These are phyloP conservation scores for Thomomys bottae DNA, from an alignment of 2,113 vertebrate species.

Conservation along the genomic window DNA sequence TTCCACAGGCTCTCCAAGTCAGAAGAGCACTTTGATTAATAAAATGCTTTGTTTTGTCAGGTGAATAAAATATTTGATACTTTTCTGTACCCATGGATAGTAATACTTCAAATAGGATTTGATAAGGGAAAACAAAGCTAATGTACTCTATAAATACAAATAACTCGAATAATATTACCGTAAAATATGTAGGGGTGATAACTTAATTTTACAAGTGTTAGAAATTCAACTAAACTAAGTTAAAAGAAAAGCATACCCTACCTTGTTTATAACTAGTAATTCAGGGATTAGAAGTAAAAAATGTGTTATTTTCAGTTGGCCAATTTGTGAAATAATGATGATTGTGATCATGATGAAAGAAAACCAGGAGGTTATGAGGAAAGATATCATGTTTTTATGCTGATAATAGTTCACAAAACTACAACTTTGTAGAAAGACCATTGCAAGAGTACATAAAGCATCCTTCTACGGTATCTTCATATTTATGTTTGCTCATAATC, in stretches of 20 bases:
- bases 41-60: slow-evolving; percentile 5
- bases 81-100: neutral
- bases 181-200: neutral
- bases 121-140: neutral
- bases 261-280: neutral
- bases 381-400: neutral
- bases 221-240: neutral
- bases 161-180: neutral
- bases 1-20: neutral
- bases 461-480: neutral
- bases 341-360: neutral
- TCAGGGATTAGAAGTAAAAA: neutral
- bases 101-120: neutral
- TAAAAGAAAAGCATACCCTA: neutral
- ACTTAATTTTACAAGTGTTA: neutral
- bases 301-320: neutral
- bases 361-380: neutral
- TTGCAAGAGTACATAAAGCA: neutral
- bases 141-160: neutral
- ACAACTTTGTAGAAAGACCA: neutral
- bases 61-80: slow-evolving; percentile 21
- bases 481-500: neutral
- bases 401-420: neutral
- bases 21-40: neutral
- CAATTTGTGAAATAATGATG: neutral